These are phyloP conservation scores for Nasonia giraulti DNA, from an alignment of 1,140 invertebrate genomes.

Conservation along the genomic window DNA sequence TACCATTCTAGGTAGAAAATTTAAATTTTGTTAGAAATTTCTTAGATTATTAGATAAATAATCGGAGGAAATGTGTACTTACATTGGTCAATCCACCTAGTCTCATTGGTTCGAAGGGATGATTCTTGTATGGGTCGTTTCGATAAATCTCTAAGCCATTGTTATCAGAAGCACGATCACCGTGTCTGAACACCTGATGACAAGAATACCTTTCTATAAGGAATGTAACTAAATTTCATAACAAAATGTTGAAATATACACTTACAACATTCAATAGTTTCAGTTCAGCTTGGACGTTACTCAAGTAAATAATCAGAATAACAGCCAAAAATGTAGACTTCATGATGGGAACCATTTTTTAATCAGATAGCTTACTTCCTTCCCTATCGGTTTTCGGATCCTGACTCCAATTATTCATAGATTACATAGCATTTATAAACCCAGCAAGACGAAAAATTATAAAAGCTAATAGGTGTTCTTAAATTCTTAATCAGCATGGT, in stretches of 20 bases:
- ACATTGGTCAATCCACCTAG: constrained; percentile 85
- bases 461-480: no score
- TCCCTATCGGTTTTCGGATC: no score
- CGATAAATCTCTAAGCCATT: constrained; percentile 76
- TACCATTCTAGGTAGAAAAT: constrained; percentile 65
- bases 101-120: constrained; percentile 80
- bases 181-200: constrained; percentile 81
- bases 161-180: constrained; percentile 80
- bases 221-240: no score
- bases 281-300: background rate
- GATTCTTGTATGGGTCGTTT: constrained; percentile 77
- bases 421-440: no score
- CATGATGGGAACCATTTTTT: no score
- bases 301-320: background rate
- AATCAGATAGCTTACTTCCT: no score
- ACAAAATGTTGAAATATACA: background rate
- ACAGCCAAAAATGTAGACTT: background rate
- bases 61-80: constrained; percentile 60
- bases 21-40: background rate
- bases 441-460: no score
- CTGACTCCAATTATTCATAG: no score
- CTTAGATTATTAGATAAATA: background rate
- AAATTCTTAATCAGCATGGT: no score
- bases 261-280: constrained; percentile 12
- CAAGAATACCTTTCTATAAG: no score